phyloP scores from a whole-genome alignment of 2,113 vertebrate species.

The Saguinus midas region DNA sequence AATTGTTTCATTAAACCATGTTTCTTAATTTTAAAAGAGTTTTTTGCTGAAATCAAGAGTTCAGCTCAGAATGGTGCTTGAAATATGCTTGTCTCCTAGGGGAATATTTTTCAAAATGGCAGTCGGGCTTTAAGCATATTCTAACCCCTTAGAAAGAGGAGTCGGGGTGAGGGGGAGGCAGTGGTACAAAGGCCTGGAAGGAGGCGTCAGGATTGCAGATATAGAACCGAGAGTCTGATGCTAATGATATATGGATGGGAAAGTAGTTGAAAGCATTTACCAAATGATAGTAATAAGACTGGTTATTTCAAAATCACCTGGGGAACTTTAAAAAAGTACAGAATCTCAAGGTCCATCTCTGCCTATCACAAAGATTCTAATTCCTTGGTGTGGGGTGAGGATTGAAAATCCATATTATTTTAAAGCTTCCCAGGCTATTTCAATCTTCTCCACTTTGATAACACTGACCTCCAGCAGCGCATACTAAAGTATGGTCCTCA shows the following conservation, averaged over 20 bases:
- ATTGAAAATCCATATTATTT: background rate
- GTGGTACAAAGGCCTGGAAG: background rate
- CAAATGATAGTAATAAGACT: background rate
- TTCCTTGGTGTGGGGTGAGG: background rate
- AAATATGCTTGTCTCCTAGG: conserved; percentile 15
- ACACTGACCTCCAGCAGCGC: background rate
- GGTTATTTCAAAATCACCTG: background rate
- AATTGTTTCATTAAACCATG: background rate
- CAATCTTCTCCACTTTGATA: background rate
- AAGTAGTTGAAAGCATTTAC: conserved; percentile 4
- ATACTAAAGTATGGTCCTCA: background rate
- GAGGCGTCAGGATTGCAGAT: background rate
- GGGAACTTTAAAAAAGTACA: background rate
- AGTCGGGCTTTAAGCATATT: background rate
- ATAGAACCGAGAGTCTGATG: background rate
- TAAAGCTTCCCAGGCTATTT: background rate
- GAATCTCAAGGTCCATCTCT: background rate
- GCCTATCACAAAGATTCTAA: background rate
- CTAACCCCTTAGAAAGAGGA: background rate
- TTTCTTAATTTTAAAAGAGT: conserved; percentile 45
- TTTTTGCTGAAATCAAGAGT: conserved; percentile 52
- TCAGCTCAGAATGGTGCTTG: conserved; percentile 38
- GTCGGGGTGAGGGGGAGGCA: background rate
- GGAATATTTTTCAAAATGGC: background rate
- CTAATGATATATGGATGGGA: background rate